Evolutionary conservation across 2,888 invertebrate species (phyloP).

Genomic region (Tromatobia lineatoria): DNA sequence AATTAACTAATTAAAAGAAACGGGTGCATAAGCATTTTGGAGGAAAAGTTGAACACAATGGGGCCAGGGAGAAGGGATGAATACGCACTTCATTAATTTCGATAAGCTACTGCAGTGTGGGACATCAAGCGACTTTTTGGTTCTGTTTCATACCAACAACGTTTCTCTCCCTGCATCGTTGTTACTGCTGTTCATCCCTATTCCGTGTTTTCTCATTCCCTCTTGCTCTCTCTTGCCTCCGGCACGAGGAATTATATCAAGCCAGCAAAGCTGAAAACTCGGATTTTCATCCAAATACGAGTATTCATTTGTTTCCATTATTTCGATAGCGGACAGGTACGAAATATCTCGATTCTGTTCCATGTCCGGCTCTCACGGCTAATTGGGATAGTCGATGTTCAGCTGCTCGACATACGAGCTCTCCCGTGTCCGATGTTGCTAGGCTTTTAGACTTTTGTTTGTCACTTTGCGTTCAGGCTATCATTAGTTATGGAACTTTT

Average conservation of each 20-base stretch:
- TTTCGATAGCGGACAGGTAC: slow-evolving; percentile 50
- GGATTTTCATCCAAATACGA: slow-evolving; percentile 69
- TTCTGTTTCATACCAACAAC: slow-evolving; percentile 19
- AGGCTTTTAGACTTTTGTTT: background rate
- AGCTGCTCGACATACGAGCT: background rate
- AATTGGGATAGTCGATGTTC: slow-evolving; percentile 51
- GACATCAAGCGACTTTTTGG: slow-evolving; percentile 53
- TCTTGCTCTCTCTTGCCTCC: slow-evolving; percentile 14
- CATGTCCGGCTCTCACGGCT: slow-evolving; percentile 30
- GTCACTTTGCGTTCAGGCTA: background rate
- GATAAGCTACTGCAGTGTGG: slow-evolving; percentile 45
- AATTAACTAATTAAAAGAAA: slow-evolving; percentile 20
- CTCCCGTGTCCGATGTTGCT: slow-evolving; percentile 24
- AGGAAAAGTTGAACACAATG: slow-evolving; percentile 8
- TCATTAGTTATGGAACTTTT: background rate
- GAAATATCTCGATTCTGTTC: slow-evolving; percentile 58
- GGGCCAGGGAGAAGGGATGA: background rate
- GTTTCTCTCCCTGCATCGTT: slow-evolving; percentile 34
- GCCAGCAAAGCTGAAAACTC: slow-evolving; percentile 57
- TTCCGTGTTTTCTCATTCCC: slow-evolving; percentile 55
- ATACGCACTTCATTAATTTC: slow-evolving; percentile 54
- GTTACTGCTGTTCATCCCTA: slow-evolving; percentile 35
- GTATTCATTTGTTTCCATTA: slow-evolving; percentile 76
- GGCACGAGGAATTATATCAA: slow-evolving; percentile 61
- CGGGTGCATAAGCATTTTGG: slow-evolving; percentile 33